A percentile compares a stretch with the other conserved stretches of the same genome.
Conservation (phyloP, 2,888 invertebrate genomes). For the Laspeyria flexula region DNA sequence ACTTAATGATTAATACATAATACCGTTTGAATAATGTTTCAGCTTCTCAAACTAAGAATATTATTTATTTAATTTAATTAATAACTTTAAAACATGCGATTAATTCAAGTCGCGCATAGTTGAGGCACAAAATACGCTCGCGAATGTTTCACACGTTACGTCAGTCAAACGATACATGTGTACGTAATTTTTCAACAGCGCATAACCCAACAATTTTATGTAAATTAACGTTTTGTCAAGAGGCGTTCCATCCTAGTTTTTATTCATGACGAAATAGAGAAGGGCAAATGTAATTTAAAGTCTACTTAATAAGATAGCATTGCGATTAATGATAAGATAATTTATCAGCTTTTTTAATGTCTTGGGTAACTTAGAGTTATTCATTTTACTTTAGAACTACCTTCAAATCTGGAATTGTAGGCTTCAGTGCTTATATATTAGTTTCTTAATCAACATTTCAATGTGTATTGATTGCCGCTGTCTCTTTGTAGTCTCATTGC, state of each 20-base stretch:
- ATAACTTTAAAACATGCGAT: neutral
- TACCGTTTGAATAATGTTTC: neutral
- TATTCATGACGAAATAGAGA: slow-evolving; percentile 1
- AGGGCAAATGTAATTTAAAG: neutral
- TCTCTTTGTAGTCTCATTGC: too few relatives aligned
- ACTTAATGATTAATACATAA: neutral
- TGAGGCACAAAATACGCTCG: slow-evolving; percentile 24
- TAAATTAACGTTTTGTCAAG: slow-evolving; percentile 23
- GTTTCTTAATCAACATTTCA: too few relatives aligned
- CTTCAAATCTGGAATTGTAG: too few relatives aligned
- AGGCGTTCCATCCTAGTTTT: slow-evolving; percentile 8
- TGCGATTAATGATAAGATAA: neutral
- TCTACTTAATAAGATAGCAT: neutral
- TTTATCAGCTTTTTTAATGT: neutral
- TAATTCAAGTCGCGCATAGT: slow-evolving; percentile 9
- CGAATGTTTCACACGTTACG: slow-evolving; percentile 34
- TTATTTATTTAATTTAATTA: neutral
- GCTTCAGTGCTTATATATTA: too few relatives aligned
- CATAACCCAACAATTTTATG: slow-evolving; percentile 25
- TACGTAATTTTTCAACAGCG: slow-evolving; percentile 19
- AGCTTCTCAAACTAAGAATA: too few relatives aligned
- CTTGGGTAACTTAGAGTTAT: neutral
- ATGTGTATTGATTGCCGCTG: too few relatives aligned
- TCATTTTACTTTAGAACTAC: neutral
- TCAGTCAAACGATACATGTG: slow-evolving; percentile 19